A percentile compares a stretch with the other conserved stretches of the same genome.
These are phyloP conservation scores for Caenorhabditis elegans DNA, from an alignment of 1,140 invertebrate genomes.

Conservation along the genomic window WBcel235 BX284603.4:1804501-1805000, in stretches of 20 bases:
- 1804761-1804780: background rate
- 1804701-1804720: background rate
- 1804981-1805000: no score
- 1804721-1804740: background rate
- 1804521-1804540: no score
- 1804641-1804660: background rate
- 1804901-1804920: background rate
- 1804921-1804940: background rate
- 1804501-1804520: no score
- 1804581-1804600: slow-evolving; percentile 4
- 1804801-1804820: slow-evolving; percentile 15
- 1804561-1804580: no score
- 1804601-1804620: slow-evolving; percentile 1
- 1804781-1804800: slow-evolving; percentile 1
- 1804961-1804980: no score
- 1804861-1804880: no score
- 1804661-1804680: background rate
- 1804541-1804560: no score
- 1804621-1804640: slow-evolving; percentile 6
- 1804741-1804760: background rate
- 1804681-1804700: slow-evolving; percentile 17
- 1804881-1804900: no score
- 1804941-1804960: no score
- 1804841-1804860: background rate
- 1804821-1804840: background rate